Base-by-base conservation (phyloP, 2,888 invertebrate genomes). In the Ametastegia equiseti region DNA sequence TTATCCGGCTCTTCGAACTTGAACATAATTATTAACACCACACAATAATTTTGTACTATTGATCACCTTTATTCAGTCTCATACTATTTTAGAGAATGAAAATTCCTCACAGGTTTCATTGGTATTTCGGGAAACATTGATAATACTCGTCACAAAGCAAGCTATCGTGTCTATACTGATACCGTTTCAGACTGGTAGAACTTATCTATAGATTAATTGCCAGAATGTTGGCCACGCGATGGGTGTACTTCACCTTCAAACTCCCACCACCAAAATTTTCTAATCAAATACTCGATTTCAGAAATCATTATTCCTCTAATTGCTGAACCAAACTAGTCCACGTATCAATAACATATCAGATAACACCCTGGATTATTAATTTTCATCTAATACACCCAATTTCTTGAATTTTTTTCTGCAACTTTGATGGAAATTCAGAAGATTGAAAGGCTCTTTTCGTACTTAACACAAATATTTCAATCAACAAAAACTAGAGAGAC, bases 201-300 rank as follows among this genome's bases (percentile, higher is more conserved):
- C 80, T 84, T 84, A 84, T 84, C 84, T 75, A n/a, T 60, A 77
- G 83, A 81, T 84, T 80, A 80, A 83, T 84, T 75, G 63, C 36
- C 79, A 39, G 81, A 82, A 82, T 80, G 69, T 82, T 79, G 23
- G 42, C 60, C 42, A 75, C 80, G 15, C 57, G 67, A 77, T 50
- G 60, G 9, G 27, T 60, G 30, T 33, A 54, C 30, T 15, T 65
- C 13, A 67, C 60, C 39, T 60, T 77, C 36, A 60, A 6, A n/a
- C 73, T 82, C 82, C 80, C 60, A 23, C 27, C 67, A 57, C 45
- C 42, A 13, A 36, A 45, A 69, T 75, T 69, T 75, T 36, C 23
- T 11, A 45, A 45, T 54, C 69, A 69, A 23, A n/a, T n/a, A 42
- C 42, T 23, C 63, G 19, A n/a, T 54, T 1, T 15, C 63, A 33